phyloP scores from a whole-genome alignment of 2,113 vertebrate species.

The Elephas maximus region DNA sequence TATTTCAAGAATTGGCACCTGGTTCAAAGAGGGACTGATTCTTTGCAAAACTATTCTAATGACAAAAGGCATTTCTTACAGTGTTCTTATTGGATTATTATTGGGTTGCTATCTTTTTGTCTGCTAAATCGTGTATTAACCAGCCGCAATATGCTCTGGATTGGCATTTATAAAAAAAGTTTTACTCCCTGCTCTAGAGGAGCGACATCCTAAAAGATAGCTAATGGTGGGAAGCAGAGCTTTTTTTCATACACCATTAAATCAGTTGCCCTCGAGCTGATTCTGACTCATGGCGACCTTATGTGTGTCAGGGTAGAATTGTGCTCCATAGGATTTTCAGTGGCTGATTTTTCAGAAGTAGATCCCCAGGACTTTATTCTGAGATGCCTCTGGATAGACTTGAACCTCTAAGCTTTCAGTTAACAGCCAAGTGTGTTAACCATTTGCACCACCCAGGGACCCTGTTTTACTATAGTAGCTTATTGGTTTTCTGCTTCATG shows the following conservation, averaged over 20 bases:
- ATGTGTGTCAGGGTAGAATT: too few species aligned
- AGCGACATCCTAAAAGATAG: neutral
- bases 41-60: conserved; percentile 12
- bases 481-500: conserved; percentile 33
- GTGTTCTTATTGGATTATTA: neutral
- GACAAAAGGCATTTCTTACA: neutral
- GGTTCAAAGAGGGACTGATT: neutral
- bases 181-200: neutral
- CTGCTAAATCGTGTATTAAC: neutral
- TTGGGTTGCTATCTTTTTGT: neutral
- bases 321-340: too few species aligned
- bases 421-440: too few species aligned
- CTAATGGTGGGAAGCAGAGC: neutral
- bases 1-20: conserved; percentile 22
- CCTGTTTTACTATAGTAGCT: neutral
- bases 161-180: neutral
- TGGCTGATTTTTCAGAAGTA: too few species aligned
- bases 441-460: too few species aligned
- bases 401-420: too few species aligned
- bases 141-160: neutral
- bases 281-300: neutral
- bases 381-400: too few species aligned
- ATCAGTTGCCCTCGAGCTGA: neutral
- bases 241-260: neutral
- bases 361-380: too few species aligned